A percentile compares a stretch with the other conserved stretches of the same genome.
Conservation (phyloP, 2,797 vertebrate genomes). For the Phoebastria nigripes region DNA sequence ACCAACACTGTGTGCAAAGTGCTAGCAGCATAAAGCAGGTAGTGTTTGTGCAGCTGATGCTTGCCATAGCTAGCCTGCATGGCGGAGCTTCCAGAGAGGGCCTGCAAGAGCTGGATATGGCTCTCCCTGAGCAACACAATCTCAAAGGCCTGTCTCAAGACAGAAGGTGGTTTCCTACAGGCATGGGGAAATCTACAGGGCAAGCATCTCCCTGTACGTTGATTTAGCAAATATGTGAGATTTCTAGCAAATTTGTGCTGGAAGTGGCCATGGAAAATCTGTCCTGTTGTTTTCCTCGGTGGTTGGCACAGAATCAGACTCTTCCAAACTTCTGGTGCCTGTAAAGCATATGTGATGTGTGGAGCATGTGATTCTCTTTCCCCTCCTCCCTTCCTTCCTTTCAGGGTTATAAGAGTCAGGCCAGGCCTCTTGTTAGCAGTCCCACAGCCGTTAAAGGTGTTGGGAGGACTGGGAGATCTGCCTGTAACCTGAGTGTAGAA, state of each 20-base stretch:
- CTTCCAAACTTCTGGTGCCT: background rate
- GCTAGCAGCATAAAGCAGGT: background rate
- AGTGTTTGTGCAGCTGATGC: rapidly evolving
- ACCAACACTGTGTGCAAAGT: background rate
- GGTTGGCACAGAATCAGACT: background rate
- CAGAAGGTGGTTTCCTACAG: background rate
- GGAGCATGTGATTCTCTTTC: background rate
- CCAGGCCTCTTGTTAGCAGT: rapidly evolving
- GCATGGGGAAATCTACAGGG: background rate
- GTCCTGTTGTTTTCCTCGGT: background rate
- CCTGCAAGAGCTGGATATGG: background rate
- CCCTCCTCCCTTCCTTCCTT: constrained; percentile 50
- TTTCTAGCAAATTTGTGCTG: background rate
- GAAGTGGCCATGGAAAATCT: background rate
- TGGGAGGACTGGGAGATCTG: background rate
- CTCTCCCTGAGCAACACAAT: background rate
- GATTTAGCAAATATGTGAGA: background rate
- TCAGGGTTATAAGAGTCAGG: background rate
- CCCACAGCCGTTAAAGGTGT: background rate
- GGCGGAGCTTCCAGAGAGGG: background rate
- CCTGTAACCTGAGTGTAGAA: background rate
- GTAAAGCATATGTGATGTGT: background rate
- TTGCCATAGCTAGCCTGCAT: background rate
- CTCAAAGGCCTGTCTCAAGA: background rate
- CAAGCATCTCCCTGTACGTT: background rate